These are phyloP conservation scores for Ochotona curzoniae DNA, from an alignment of 2,113 vertebrate genomes.

Conservation along the genomic window DNA sequence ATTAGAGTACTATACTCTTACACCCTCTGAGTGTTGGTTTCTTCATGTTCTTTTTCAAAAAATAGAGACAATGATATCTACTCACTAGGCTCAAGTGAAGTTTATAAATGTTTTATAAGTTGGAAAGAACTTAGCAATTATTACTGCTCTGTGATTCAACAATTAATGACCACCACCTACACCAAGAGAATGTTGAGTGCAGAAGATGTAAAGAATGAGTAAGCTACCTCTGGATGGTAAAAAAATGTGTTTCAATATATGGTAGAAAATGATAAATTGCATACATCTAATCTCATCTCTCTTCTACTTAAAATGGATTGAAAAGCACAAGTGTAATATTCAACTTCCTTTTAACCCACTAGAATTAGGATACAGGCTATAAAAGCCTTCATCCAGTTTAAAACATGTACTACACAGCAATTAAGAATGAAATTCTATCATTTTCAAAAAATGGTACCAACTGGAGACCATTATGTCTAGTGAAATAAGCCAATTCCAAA, in stretches of 20 bases:
- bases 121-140: neutral
- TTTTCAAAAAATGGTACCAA: no score
- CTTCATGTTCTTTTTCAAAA: neutral
- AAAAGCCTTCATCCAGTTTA: constrained; percentile 19
- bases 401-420: neutral
- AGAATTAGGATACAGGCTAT: neutral
- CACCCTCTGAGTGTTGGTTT: neutral
- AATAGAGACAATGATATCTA: neutral
- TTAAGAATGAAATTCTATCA: no score
- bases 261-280: neutral
- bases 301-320: neutral
- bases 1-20: neutral
- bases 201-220: neutral
- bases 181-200: neutral
- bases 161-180: neutral
- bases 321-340: neutral
- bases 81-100: neutral
- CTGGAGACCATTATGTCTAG: no score
- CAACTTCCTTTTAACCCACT: neutral
- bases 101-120: constrained; percentile 3
- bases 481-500: no score
- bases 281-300: neutral
- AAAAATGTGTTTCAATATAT: neutral
- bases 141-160: neutral
- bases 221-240: neutral